Base-by-base conservation (phyloP, 2,113 vertebrate species). In the Pteropus alecto region DNA sequence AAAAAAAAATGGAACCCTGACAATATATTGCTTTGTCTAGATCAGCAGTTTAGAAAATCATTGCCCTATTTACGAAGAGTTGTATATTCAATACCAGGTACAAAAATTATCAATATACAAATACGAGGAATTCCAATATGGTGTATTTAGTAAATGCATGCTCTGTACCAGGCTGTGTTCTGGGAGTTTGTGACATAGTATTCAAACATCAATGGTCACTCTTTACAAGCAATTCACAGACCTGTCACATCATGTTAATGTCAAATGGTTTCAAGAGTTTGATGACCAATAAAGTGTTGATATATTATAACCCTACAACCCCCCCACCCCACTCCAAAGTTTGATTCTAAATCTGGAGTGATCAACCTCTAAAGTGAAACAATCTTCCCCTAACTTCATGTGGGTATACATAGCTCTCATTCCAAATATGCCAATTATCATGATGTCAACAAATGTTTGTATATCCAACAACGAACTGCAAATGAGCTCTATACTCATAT, bases 331-430 rank as follows among this genome's bases (percentile, higher is more conserved):
- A 56, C 54, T 94, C 51, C 3, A 3, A 82, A 58, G 19, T 54
- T 24, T 70, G 56, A 82, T 77, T 85, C 76, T 92, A 82, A 93
- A 86, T 95, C 61, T 93, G 43, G 61, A 94, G 61, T 28, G 46
- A 48, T 84, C 76, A 93, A 11, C 7, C 71, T 91, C 70, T 43
- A 61, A 65, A 86, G 65, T 28, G 33, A 54, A 77, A 94, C 3
- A 8, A 21, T 30, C 26, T n/a, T 12, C 21, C 38, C 19, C 16
- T 82, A 46, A 81, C 15, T 73, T 92, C 38, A 38, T 6, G 30
- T 43, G 41, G 48, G 41, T 22, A 51, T 13, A 76, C 35, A 81
- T 7, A 56, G 41, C 26, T 83, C 35, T 77, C 73, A 16, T 26
- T 28, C 26, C n/a, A 63, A 43, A 48, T 13, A 56, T 12, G 41